Evolutionary conservation across 2,113 vertebrate genomes (phyloP), one percentile per base, ranked within the genome.

Genomic region (Larimichthys polyactis): DNA sequence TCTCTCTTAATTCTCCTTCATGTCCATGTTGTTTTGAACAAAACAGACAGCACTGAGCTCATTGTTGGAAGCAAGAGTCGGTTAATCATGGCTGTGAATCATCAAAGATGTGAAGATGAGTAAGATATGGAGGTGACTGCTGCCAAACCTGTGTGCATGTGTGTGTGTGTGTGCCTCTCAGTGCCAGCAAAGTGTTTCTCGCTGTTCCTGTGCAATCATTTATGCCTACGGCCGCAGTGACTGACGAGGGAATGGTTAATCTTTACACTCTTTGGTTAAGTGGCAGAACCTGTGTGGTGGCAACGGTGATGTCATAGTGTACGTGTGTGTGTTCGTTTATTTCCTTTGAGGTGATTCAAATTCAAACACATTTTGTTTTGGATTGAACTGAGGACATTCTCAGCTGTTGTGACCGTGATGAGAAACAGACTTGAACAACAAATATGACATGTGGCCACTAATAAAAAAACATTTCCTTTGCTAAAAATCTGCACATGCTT

Each of bases 81-180:
- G 54, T 80, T 76, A 71, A 71, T 88, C 76, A 77, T 32, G 68
- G 6, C 66, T 60, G 72, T 90, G 91, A 90, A 11, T 90, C 88
- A 90, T 82, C 75, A 68, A 59, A 84, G 71, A 90, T 79, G 40
- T 76, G 78, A 89, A 59, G 80, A 91, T 77, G 89, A 86, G 73
- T 87, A 84, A 83, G 65, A 75, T 58, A 36, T 15, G 14, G 22
- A 80, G 62, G 59, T 81, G 64, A 74, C 52, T 24, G 46, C 76
- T 71, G 78, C 58, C 71, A 79, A 80, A 77, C 32, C 17, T 40
- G 7, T 8, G 36, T 40, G 36, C 43, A 52, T 65, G 32, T 63
- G 64, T 71, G 48, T n/a, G 48, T n/a, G 43, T 57, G 22, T 5
- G 9, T 57, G 48, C 20, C 49, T 78, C 48, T 71, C 57, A 29